phyloP scores from a whole-genome alignment of 2,888 invertebrate species.

The Stramonita haemastoma region DNA sequence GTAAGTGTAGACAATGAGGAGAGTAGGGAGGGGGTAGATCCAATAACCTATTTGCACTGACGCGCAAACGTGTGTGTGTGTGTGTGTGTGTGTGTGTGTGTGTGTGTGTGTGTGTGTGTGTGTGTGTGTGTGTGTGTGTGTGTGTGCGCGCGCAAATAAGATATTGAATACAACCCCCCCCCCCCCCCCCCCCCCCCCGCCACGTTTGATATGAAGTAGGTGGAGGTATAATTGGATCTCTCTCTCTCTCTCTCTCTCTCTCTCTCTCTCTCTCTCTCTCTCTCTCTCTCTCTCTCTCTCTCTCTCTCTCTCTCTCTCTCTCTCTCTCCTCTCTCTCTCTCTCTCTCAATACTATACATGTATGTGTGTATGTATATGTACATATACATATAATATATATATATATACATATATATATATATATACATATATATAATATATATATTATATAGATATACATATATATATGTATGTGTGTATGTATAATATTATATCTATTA shows the following conservation, averaged over 20 bases:
- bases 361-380: not conserved
- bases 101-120: slow-evolving; percentile 7
- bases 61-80: not conserved
- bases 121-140: not conserved
- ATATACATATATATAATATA: not conserved
- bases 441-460: not conserved
- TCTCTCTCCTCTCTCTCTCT: not conserved
- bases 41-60: too few species aligned
- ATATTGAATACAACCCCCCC: not conserved
- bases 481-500: too few species aligned
- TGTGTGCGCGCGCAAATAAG: not conserved
- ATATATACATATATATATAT: too few species aligned
- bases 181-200: too few species aligned
- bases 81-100: slow-evolving; percentile 13
- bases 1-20: too few species aligned
- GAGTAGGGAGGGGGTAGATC: too few species aligned
- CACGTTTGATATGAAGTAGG: too few species aligned
- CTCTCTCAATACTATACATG: not conserved
- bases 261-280: not conserved
- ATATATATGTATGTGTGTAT: too few species aligned
- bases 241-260: not conserved
- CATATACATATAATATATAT: too few species aligned
- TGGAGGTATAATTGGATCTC: too few species aligned
- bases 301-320: slow-evolving; percentile 14
- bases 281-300: slow-evolving; percentile 9